A percentile compares a stretch with the other conserved stretches of the same genome.
Conservation (phyloP, 2,113 vertebrate species). For the Bombycilla garrulus region DNA sequence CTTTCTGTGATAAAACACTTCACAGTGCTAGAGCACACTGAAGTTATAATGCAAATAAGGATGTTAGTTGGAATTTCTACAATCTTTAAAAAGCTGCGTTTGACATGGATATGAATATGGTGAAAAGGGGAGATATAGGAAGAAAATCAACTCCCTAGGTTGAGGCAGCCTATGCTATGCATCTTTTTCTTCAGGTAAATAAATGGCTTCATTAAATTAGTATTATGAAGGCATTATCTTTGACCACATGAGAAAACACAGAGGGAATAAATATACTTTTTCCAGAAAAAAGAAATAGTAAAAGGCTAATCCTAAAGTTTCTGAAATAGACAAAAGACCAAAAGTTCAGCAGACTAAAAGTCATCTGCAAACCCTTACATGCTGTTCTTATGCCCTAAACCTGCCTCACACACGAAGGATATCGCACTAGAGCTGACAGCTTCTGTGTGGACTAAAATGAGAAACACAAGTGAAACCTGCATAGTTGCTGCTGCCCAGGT, state of each 20-base stretch:
- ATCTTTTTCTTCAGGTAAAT: background rate
- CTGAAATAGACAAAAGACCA: background rate
- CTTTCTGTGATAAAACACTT: background rate
- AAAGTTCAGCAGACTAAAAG: background rate
- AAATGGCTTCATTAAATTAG: background rate
- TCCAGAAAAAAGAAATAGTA: background rate
- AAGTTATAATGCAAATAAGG: background rate
- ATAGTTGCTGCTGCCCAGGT: background rate
- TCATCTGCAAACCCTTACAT: background rate
- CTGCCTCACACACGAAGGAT: background rate
- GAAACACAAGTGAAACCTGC: background rate
- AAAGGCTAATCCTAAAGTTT: background rate
- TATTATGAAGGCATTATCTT: background rate
- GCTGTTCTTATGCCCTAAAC: background rate
- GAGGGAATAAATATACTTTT: background rate
- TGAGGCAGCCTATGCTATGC: background rate
- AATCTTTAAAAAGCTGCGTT: background rate
- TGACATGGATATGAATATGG: background rate
- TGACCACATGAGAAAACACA: background rate
- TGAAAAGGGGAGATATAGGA: background rate
- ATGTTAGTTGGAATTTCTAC: background rate
- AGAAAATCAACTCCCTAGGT: background rate
- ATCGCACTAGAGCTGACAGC: background rate
- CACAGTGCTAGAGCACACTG: background rate
- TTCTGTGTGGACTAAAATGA: background rate